Base-by-base conservation (phyloP, 2,888 invertebrate genomes). In the Drosophila maculinotata region DNA sequence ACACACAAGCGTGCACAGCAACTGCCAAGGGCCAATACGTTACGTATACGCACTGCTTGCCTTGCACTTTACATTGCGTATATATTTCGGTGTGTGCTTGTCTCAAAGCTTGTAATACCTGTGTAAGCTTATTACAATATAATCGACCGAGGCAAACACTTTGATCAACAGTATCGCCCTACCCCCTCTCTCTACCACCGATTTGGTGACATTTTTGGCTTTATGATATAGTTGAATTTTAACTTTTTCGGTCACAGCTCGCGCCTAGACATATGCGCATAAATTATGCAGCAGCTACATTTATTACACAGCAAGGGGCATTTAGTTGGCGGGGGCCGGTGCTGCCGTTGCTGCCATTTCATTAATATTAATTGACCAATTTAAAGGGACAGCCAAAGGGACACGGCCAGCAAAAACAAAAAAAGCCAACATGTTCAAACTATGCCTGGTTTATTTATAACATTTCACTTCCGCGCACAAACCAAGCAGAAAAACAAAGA, bases 321-420 rank as follows among this genome's bases (percentile, higher is more conserved):
- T 60, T 67, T 45, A 58, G 42, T 12, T 49, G 38, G 45, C 2
- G 1, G 6, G 2, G 15, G 14, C 26, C 7, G 14, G 8, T 15
- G 23, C 30, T 28, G 33, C 31, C 53, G 44, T 9, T 38, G 31
- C 59, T 36, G 59, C 35, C 68, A 58, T 75, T 84, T 86, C 84
- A 85, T 85, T 86, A 85, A 88, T 85, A 88, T 85, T 85, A 88
- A 85, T 84, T 85, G 84, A 78, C 60, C 87, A 78, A 80, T 76
- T 74, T 66, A 87, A 76, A 75, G 44, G 69, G 64, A 75, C 77
- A 47, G 69, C 49, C 47, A 60, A 65, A 64, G 42, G 39, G 35
- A 49, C 51, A 59, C 17, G 49, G 28, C 26, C 57, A 51, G 41
- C 56, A 45, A 57, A 69, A 73, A 76, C 59, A 64, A 53, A 53